Evolutionary conservation across 2,888 invertebrate genomes (phyloP), one percentile per base, ranked within the genome.

Genomic region (Sisyra terminalis): DNA sequence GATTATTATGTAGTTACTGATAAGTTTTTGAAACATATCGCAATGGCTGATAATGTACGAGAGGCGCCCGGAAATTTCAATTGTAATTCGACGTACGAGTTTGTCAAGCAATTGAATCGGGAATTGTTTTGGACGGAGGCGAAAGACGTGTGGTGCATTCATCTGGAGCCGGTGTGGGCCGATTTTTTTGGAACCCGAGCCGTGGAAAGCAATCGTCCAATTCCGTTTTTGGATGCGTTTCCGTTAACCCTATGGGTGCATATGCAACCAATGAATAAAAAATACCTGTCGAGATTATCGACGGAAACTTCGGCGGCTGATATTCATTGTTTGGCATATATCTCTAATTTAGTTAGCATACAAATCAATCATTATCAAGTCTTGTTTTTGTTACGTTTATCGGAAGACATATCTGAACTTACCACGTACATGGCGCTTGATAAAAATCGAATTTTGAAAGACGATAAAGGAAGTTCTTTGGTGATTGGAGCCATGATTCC

Each of bases 311-410:
- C 60, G 14, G 64, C 68, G 47, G 78, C 80, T 8, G 79, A 82
- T 50, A 75, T 89, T 49, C 85, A 86, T 62, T 74, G 82, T 17
- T 71, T 93, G 40, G 81, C 82, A 0, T 78, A 88, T 53, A 78
- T 90, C 40, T 75, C 81, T 40, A 86, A 86, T 53, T 68, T 92
- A 54, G 78, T 92, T 41, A 87, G 87, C 49, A 68, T 90, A 3
- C 93, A 94, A 63, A 70, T 96, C 46, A 93, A 90, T 66, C 93
- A 93, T 61, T 90, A 86, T 63, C 93, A 94, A 65, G 82, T 82
- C 64, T 69, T 93, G 51, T 93, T 94, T 65, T 68, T 94, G 42
- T 63, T 92, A 60, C 69, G 93, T 42, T 69, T 90, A 52, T 69
- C 84, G 16, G 93, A 94, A 61, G 74, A 81, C 39, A 61, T 88